Evolutionary conservation across 2,888 invertebrate species (phyloP).

Genomic region (Drosophila macrospina): DNA sequence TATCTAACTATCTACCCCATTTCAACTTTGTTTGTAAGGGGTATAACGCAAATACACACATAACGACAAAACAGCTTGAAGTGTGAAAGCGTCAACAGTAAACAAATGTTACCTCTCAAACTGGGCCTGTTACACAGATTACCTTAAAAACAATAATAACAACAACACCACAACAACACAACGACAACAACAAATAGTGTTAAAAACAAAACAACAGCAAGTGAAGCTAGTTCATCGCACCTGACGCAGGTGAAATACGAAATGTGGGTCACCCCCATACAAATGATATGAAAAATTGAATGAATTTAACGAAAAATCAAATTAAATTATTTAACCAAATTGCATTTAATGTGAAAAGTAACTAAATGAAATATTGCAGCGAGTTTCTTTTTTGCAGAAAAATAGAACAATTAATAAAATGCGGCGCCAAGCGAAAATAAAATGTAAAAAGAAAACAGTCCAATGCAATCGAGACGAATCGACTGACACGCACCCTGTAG

Average conservation of each 20-base stretch:
- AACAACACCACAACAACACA: too few species aligned
- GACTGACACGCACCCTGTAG: conserved; percentile 3
- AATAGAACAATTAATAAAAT: conserved; percentile 45
- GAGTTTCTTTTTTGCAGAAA: conserved; percentile 4
- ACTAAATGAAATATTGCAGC: conserved; percentile 16
- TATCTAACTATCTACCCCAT: background rate
- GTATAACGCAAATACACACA: conserved; percentile 4
- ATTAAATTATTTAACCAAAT: conserved; percentile 31
- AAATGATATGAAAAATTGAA: conserved; percentile 13
- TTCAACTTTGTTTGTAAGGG: background rate
- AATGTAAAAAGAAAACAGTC: conserved; percentile 17
- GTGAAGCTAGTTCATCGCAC: conserved; percentile 13
- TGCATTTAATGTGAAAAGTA: conserved; percentile 27
- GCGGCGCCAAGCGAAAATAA: conserved; percentile 58
- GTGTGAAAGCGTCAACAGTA: conserved; percentile 49
- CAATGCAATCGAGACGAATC: background rate
- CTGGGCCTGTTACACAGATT: conserved; percentile 12
- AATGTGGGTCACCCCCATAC: conserved; percentile 38
- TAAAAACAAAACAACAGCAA: conserved; percentile 15
- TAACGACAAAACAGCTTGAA: conserved; percentile 5
- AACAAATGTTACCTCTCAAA: conserved; percentile 21
- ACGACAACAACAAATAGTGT: conserved; percentile 14
- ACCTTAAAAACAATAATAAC: conserved; percentile 8
- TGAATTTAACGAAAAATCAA: conserved; percentile 13
- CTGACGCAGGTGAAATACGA: conserved; percentile 6